These are phyloP conservation scores for Euzetes globulus DNA, from an alignment of 2,888 invertebrate species.

Conservation along the genomic window DNA sequence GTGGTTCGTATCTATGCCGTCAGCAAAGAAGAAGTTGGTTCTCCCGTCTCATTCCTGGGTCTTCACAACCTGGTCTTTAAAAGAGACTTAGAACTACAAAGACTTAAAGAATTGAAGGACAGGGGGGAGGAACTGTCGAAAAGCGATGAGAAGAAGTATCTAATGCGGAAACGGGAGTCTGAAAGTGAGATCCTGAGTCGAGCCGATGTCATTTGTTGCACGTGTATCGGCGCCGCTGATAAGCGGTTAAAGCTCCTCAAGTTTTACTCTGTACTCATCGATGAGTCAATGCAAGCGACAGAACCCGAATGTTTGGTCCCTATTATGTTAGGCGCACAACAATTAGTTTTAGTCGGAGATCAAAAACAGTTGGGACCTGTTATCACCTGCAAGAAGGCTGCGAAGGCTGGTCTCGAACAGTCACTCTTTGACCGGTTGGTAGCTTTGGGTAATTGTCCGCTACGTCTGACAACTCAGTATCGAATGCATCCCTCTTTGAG, in stretches of 20 bases:
- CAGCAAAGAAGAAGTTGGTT: slow-evolving; percentile 94
- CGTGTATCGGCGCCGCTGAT: slow-evolving; percentile 97
- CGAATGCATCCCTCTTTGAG: slow-evolving; percentile 98
- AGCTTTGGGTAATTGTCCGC: slow-evolving; percentile 91
- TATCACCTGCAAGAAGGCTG: slow-evolving; percentile 98
- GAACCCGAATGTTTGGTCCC: slow-evolving; percentile 99
- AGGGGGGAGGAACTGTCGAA: slow-evolving; percentile 96
- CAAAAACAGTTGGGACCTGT: slow-evolving; percentile 98
- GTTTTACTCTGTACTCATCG: slow-evolving; percentile 91
- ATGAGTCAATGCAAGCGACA: slow-evolving; percentile 95
- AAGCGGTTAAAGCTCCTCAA: slow-evolving; percentile 83
- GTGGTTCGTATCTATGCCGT: slow-evolving; percentile 72
- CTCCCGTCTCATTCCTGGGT: slow-evolving; percentile 90
- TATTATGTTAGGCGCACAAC: slow-evolving; percentile 91
- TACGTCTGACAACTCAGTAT: slow-evolving; percentile 94
- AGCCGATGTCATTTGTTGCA: slow-evolving; percentile 98
- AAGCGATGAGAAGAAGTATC: slow-evolving; percentile 87
- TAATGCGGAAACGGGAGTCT: slow-evolving; percentile 77
- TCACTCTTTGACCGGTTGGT: slow-evolving; percentile 95
- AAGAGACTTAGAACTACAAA: slow-evolving; percentile 81
- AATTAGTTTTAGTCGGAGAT: slow-evolving; percentile 94
- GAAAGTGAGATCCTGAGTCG: slow-evolving; percentile 84
- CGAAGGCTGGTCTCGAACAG: slow-evolving; percentile 90
- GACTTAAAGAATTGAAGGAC: slow-evolving; percentile 91
- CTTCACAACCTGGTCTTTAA: slow-evolving; percentile 94